Percentiles rank a stretch among this genome's conserved stretches.
Conservation (phyloP, 2,113 vertebrate species). For the Scartelaos histophorus region DNA sequence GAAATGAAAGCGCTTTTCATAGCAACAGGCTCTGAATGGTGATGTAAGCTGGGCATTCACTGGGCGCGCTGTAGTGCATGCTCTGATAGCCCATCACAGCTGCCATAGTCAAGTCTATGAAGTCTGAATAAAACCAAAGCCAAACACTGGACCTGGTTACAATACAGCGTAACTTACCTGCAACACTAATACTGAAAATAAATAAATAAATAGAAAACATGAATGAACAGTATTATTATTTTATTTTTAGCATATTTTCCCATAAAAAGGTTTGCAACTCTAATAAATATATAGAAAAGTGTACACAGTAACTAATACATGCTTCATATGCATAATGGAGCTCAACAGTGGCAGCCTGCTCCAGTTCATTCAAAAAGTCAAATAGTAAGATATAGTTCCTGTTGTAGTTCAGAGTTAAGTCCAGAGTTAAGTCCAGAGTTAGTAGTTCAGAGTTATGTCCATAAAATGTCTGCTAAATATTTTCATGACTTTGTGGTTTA, state of each 20-base stretch:
- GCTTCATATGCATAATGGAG: too few relatives aligned
- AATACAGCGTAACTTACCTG: background rate
- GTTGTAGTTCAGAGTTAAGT: too few relatives aligned
- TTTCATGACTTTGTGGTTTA: too few relatives aligned
- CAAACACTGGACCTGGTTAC: slow-evolving; percentile 8
- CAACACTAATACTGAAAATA: background rate
- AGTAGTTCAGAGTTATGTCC: too few relatives aligned
- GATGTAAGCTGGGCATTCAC: slow-evolving; percentile 62
- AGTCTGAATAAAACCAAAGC: slow-evolving; percentile 20
- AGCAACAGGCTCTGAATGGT: slow-evolving; percentile 67
- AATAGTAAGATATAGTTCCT: too few relatives aligned
- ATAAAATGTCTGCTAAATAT: too few relatives aligned
- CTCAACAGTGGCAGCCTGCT: too few relatives aligned
- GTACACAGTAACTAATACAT: too few relatives aligned
- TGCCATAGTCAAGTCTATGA: slow-evolving; percentile 35
- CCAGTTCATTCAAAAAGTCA: too few relatives aligned
- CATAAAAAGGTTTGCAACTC: background rate
- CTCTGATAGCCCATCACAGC: slow-evolving; percentile 27
- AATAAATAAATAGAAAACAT: background rate
- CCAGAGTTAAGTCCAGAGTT: too few relatives aligned
- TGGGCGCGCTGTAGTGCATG: slow-evolving; percentile 22
- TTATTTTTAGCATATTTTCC: background rate
- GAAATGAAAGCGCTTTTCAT: slow-evolving; percentile 76
- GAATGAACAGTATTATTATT: background rate
- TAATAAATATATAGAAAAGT: too few relatives aligned